Percentiles rank a stretch among this genome's conserved stretches.
Evolutionary conservation across 2,113 vertebrate genomes (phyloP).

Genomic region (Pandion haliaetus): DNA sequence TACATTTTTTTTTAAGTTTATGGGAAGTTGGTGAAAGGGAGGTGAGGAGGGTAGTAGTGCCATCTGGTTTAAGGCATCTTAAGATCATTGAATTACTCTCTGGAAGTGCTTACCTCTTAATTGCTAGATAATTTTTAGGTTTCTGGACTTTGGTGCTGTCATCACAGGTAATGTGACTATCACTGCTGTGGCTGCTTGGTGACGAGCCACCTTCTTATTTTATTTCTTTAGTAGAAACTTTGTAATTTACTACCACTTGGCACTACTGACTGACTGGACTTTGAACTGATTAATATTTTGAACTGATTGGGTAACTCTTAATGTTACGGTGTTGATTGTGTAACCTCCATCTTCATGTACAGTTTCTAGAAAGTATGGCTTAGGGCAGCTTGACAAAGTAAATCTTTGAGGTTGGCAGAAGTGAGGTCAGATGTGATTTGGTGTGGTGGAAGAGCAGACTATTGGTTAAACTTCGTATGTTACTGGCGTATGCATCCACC

Average conservation of each 20-base stretch:
- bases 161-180: background rate
- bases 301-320: background rate
- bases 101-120: background rate
- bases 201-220: background rate
- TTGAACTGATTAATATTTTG: background rate
- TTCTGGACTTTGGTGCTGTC: background rate
- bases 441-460: background rate
- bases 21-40: background rate
- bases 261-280: background rate
- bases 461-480: background rate
- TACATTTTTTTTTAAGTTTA: background rate
- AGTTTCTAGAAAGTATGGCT: background rate
- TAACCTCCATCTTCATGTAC: background rate
- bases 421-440: background rate
- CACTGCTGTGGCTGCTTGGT: background rate
- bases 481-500: background rate
- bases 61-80: background rate
- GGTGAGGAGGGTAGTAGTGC: background rate
- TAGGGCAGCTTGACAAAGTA: background rate
- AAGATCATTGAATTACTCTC: background rate
- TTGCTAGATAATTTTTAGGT: background rate
- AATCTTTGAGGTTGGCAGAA: background rate
- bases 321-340: rapidly evolving
- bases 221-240: background rate
- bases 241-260: background rate